These are phyloP conservation scores for Herpetotheres cachinnans DNA, from an alignment of 2,113 vertebrate species.

Conservation along the genomic window DNA sequence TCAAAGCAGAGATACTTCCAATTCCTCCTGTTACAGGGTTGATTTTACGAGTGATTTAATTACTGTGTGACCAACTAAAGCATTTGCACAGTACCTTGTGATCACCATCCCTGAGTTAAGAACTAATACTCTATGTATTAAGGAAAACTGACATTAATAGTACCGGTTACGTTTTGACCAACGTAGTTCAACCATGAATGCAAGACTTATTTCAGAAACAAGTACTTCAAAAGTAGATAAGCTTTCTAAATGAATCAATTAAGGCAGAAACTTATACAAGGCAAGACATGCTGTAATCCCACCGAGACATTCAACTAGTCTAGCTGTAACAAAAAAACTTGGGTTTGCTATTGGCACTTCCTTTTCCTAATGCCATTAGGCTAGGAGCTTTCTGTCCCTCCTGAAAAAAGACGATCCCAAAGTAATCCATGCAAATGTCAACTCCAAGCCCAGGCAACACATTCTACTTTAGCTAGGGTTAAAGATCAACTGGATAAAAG, in stretches of 20 bases:
- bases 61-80: background rate
- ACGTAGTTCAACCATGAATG: background rate
- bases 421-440: background rate
- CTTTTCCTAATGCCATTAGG: background rate
- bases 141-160: background rate
- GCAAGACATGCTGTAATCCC: background rate
- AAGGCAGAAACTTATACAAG: background rate
- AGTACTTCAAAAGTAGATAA: background rate
- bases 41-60: background rate
- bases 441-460: background rate
- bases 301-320: background rate
- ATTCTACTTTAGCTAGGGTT: background rate
- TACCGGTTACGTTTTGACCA: background rate
- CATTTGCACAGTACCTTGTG: background rate
- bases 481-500: background rate
- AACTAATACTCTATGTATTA: background rate
- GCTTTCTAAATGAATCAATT: background rate
- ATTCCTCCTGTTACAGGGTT: background rate
- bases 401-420: background rate
- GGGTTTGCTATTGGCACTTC: background rate
- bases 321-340: background rate
- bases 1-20: background rate
- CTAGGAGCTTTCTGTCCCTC: background rate
- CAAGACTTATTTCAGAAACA: background rate
- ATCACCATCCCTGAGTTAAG: background rate